phyloP scores from a whole-genome alignment of 2,113 vertebrate genomes.

The Otis tarda region DNA sequence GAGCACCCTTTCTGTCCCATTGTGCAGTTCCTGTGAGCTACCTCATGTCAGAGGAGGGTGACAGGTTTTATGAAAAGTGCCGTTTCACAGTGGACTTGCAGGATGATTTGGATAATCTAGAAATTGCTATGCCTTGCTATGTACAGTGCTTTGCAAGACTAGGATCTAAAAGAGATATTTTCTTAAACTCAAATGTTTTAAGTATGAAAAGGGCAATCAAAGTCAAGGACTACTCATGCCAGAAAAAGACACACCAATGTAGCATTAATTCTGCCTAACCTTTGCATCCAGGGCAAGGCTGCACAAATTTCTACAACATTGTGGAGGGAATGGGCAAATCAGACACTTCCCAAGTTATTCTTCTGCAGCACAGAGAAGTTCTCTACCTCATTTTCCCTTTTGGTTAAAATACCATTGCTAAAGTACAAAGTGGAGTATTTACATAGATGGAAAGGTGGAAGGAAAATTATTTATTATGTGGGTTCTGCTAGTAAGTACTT shows the following conservation, averaged over 20 bases:
- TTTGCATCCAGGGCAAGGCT: not conserved
- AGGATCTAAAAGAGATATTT: not conserved
- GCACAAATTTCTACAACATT: not conserved
- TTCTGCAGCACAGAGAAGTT: too few species aligned
- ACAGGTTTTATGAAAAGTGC: not conserved
- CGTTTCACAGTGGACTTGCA: not conserved
- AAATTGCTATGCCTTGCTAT: rapidly evolving
- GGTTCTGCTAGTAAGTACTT: too few species aligned
- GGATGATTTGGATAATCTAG: not conserved
- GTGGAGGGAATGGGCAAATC: not conserved
- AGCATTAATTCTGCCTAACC: not conserved
- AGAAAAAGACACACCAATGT: not conserved
- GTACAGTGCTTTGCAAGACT: not conserved
- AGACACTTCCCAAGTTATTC: not conserved
- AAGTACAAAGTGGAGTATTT: too few species aligned
- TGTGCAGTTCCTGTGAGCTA: not conserved
- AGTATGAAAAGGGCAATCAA: not conserved
- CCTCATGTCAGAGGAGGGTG: not conserved
- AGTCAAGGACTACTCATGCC: not conserved
- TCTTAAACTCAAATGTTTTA: not conserved
- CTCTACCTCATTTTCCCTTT: too few species aligned
- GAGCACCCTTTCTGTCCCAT: not conserved
- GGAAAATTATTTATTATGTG: too few species aligned
- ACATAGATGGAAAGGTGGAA: too few species aligned
- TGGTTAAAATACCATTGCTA: too few species aligned